Evolutionary conservation across 2,888 invertebrate species (phyloP).

Genomic region (Campaea margaritaria): DNA sequence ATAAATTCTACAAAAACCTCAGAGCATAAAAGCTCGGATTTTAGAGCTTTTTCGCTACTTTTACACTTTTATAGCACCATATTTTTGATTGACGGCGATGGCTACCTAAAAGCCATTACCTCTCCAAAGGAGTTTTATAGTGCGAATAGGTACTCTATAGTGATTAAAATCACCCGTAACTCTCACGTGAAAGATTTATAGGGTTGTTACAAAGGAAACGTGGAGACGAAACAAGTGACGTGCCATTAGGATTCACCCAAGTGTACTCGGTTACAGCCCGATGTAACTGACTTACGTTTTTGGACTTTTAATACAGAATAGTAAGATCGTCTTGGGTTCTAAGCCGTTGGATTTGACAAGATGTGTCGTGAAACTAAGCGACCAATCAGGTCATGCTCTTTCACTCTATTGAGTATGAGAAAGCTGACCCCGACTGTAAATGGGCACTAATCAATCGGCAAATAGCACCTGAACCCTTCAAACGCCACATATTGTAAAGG

Average conservation of each 20-base stretch:
- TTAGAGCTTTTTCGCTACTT: slow-evolving; percentile 10
- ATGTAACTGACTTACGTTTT: slow-evolving; percentile 5
- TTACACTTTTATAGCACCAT: slow-evolving; percentile 21
- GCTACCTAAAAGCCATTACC: background rate
- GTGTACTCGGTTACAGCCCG: slow-evolving; percentile 3
- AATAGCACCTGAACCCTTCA: too few species aligned
- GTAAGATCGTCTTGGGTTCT: background rate
- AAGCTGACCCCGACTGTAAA: too few species aligned
- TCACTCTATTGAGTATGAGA: too few species aligned
- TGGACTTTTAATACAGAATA: slow-evolving; percentile 7
- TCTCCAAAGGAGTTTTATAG: slow-evolving; percentile 15
- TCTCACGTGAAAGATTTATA: slow-evolving; percentile 30
- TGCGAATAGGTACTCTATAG: background rate
- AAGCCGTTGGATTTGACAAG: background rate
- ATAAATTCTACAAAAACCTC: background rate
- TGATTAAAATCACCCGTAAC: slow-evolving; percentile 20
- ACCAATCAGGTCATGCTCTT: background rate
- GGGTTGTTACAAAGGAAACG: slow-evolving; percentile 25
- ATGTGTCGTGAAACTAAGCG: background rate
- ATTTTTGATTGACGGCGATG: slow-evolving; percentile 16
- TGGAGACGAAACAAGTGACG: slow-evolving; percentile 31
- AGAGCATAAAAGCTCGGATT: slow-evolving; percentile 1
- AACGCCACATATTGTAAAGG: too few species aligned
- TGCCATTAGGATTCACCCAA: slow-evolving; percentile 27
- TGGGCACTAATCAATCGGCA: too few species aligned